These are phyloP conservation scores for Epinephelus lanceolatus DNA, from an alignment of 2,113 vertebrate genomes.

Conservation along the genomic window DNA sequence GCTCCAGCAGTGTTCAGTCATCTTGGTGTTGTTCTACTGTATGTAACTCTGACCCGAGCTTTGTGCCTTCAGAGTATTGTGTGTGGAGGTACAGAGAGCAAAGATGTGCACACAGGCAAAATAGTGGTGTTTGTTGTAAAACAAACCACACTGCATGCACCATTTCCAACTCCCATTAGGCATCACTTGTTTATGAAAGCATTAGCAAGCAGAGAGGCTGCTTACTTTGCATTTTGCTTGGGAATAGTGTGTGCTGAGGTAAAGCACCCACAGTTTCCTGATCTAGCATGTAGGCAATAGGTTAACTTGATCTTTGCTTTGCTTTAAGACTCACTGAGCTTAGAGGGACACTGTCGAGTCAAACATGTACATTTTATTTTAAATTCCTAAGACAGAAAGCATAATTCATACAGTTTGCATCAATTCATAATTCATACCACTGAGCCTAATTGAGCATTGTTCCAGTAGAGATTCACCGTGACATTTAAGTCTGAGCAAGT, in stretches of 20 bases:
- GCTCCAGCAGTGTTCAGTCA: conserved; percentile 24
- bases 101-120: conserved; percentile 38
- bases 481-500: conserved; percentile 19
- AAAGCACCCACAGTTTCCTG: conserved; percentile 2
- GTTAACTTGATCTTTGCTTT: conserved; percentile 7
- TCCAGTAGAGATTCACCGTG: neutral
- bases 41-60: neutral
- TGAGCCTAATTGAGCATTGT: conserved; percentile 3
- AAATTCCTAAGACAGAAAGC: neutral
- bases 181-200: neutral
- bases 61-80: conserved; percentile 12
- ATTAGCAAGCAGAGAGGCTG: conserved; percentile 4
- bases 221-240: conserved; percentile 16
- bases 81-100: conserved; percentile 12
- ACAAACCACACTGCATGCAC: conserved; percentile 19
- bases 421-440: neutral
- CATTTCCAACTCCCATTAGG: conserved; percentile 4
- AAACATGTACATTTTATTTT: neutral
- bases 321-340: neutral
- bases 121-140: conserved; percentile 69
- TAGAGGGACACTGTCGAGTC: neutral
- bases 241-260: neutral
- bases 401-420: neutral
- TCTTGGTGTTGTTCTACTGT: conserved; percentile 28
- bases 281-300: neutral